Evolutionary conservation across 92 coral and sea anemone genomes (phyloP).

Genomic region (Epizoanthus rinbou): DNA sequence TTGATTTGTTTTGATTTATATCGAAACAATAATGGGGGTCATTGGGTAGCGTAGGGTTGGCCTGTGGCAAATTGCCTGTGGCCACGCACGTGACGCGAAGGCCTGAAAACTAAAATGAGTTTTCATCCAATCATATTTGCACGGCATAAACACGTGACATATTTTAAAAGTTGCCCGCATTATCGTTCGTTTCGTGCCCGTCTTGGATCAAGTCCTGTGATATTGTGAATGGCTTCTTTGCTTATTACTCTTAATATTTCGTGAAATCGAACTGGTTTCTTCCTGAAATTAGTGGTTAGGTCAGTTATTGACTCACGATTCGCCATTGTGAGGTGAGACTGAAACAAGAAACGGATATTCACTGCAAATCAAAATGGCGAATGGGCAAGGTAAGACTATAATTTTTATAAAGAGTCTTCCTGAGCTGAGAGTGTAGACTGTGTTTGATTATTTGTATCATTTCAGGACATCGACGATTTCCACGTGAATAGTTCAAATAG

Average conservation of each 20-base stretch:
- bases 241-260: neutral
- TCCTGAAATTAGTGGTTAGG: neutral
- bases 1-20: too few species aligned
- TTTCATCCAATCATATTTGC: conserved; percentile 45
- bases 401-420: too few species aligned
- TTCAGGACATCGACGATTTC: too few species aligned
- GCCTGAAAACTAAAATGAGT: neutral
- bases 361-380: conserved; percentile 35
- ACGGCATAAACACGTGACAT: conserved; percentile 45
- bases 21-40: too few species aligned
- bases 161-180: conserved; percentile 59
- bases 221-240: neutral
- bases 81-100: too few species aligned
- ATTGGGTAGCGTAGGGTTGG: too few species aligned
- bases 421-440: too few species aligned
- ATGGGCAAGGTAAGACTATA: conserved; percentile 18
- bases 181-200: conserved; percentile 39
- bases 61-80: too few species aligned
- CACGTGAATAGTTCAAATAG: too few species aligned
- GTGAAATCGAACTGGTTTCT: neutral
- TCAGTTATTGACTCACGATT: neutral
- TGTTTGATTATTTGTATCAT: neutral
- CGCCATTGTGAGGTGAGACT: neutral
- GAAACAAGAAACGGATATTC: neutral
- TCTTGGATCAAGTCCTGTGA: neutral